Evolutionary conservation across 2,888 invertebrate genomes (phyloP), one percentile per base, ranked within the genome.

Genomic region (Brachypalpus laphriformis): DNA sequence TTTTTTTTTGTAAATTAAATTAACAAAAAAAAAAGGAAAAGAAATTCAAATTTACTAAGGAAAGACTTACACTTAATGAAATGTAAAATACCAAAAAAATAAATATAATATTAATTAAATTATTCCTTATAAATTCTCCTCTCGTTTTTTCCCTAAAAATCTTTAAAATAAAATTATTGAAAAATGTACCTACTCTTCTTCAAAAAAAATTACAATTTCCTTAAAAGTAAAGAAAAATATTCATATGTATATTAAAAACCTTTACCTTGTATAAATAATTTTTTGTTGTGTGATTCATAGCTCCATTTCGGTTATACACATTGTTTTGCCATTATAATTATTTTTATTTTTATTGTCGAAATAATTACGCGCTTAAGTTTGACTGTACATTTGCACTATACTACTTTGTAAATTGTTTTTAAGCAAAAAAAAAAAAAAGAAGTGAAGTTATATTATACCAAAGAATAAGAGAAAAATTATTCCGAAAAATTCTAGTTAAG

Each of bases 401-500:
- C 5, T 25, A 25, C 5, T 25, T 25, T 25, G 5, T 25, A 25
- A 25, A 25, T 78, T 25, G 25, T 25, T 25, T 25, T 4, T 25
- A 25, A 25, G 25, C 2, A 25, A 25, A 25, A 25, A 25, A 25
- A 25, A 25, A 25, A 25, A 25, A 25, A 25, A 25, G 5, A 4
- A 25, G 25, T 25, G 25, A 4, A 25, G 25, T 25, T 25, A 2
- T 25, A 25, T 25, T 25, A 74, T 80, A 83, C 83, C 83, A 83
- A 83, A 83, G 83, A 83, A 83, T 80, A 72, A 72, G 25, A 47
- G 72, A 54, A 82, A 63, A 57, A 59, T 45, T 78, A 82, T 76
- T 75, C 68, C 63, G 42, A 57, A 65, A 65, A 20, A 16, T 8
- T 1, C 2, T 25, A 20, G n/a, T 75, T 57, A 57, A 75, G 66